Conservation (phyloP, 2,888 invertebrate species). For the Choristoneura rosaceana region DNA sequence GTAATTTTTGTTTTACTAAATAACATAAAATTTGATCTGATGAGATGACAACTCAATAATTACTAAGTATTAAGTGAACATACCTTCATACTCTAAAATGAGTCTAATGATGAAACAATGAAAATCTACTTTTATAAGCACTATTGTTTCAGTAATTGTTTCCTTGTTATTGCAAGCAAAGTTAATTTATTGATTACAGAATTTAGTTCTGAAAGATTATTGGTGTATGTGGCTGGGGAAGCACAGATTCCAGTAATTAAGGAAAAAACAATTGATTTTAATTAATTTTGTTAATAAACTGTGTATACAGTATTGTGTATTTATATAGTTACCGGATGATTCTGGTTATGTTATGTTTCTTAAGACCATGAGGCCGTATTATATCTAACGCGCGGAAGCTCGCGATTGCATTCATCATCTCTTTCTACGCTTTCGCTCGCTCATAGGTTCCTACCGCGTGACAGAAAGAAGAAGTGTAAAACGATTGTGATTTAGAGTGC, state of each 20-base stretch:
- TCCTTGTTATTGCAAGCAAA: conserved; percentile 34
- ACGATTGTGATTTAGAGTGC: too few relatives aligned
- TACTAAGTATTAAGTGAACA: not conserved
- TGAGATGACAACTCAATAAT: too few relatives aligned
- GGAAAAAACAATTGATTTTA: conserved; percentile 38
- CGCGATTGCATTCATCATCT: too few relatives aligned
- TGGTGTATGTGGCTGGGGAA: conserved; percentile 32
- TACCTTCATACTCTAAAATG: not conserved
- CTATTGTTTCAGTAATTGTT: conserved; percentile 18
- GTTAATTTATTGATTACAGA: conserved; percentile 17
- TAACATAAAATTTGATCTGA: too few relatives aligned
- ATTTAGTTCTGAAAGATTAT: conserved; percentile 31
- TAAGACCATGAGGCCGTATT: too few relatives aligned
- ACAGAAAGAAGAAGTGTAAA: too few relatives aligned
- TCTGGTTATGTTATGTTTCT: not conserved
- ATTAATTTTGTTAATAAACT: conserved; percentile 16
- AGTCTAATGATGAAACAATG: not conserved
- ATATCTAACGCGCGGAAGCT: too few relatives aligned
- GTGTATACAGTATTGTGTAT: not conserved
- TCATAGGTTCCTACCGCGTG: too few relatives aligned
- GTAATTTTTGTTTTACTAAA: too few relatives aligned
- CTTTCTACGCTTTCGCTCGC: too few relatives aligned
- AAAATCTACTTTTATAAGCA: not conserved
- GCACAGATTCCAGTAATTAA: conserved; percentile 39
- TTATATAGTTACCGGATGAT: not conserved